Evolutionary conservation across 2,888 invertebrate genomes (phyloP).

Genomic region (Synergus itoensis): DNA sequence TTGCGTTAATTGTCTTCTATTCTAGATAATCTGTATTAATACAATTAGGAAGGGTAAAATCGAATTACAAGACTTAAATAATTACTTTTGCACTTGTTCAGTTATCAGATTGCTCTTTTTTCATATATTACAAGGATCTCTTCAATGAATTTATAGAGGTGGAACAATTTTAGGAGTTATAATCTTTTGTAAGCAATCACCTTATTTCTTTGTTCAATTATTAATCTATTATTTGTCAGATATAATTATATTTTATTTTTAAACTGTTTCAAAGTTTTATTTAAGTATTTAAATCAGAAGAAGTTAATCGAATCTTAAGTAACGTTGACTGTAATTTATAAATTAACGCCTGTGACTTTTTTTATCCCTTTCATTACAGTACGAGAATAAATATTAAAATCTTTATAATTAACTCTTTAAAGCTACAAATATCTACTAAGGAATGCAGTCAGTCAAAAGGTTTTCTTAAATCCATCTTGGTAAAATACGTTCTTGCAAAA

Average conservation of each 20-base stretch:
- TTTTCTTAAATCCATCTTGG: neutral
- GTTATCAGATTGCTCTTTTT: conserved; percentile 19
- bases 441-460: conserved; percentile 1
- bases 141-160: neutral
- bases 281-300: neutral
- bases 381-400: conserved; percentile 1
- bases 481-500: neutral
- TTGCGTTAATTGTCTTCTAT: neutral
- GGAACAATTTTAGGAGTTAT: neutral
- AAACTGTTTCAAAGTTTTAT: neutral
- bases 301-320: neutral
- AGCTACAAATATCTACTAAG: conserved; percentile 3
- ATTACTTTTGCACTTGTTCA: conserved; percentile 23
- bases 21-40: neutral
- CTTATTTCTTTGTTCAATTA: neutral
- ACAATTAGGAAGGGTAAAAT: neutral
- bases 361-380: neutral
- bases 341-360: neutral
- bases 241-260: neutral
- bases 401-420: conserved; percentile 7
- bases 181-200: neutral
- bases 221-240: neutral
- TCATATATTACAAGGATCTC: neutral
- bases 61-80: conserved; percentile 4
- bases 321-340: neutral